phyloP scores from a whole-genome alignment of 2,888 invertebrate genomes.

The Dicyrtoma fusca region DNA sequence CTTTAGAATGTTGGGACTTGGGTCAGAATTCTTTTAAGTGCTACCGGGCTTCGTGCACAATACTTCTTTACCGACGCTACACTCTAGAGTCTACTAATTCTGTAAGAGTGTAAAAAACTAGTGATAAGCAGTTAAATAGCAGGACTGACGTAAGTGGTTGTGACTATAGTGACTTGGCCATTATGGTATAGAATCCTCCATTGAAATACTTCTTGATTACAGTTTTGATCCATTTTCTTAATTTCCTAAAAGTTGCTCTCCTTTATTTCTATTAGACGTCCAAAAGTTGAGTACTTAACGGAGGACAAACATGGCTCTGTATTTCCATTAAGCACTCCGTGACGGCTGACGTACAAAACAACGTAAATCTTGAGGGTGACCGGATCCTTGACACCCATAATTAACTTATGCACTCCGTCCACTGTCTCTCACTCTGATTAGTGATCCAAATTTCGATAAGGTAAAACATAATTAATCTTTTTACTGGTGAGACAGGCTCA shows the following conservation, averaged over 20 bases:
- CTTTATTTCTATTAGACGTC: constrained; percentile 21
- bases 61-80: too few species aligned
- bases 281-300: not conserved
- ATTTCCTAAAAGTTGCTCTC: not conserved
- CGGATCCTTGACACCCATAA: constrained; percentile 20
- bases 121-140: too few species aligned
- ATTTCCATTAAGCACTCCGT: constrained; percentile 17
- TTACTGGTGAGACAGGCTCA: constrained; percentile 1
- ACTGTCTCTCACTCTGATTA: not conserved
- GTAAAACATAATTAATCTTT: constrained; percentile 32
- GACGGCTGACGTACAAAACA: constrained; percentile 20
- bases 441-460: constrained; percentile 18
- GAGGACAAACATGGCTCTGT: not conserved
- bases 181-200: too few species aligned
- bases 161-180: too few species aligned
- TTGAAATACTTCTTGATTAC: too few species aligned
- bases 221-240: too few species aligned
- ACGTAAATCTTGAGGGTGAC: constrained; percentile 11
- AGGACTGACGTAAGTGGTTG: too few species aligned
- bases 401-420: constrained; percentile 24
- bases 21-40: too few species aligned
- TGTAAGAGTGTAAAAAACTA: too few species aligned
- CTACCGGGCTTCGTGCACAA: too few species aligned
- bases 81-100: too few species aligned
- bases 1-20: too few species aligned